phyloP scores from a whole-genome alignment of 1,140 invertebrate species.

The Bombus polaris region DNA sequence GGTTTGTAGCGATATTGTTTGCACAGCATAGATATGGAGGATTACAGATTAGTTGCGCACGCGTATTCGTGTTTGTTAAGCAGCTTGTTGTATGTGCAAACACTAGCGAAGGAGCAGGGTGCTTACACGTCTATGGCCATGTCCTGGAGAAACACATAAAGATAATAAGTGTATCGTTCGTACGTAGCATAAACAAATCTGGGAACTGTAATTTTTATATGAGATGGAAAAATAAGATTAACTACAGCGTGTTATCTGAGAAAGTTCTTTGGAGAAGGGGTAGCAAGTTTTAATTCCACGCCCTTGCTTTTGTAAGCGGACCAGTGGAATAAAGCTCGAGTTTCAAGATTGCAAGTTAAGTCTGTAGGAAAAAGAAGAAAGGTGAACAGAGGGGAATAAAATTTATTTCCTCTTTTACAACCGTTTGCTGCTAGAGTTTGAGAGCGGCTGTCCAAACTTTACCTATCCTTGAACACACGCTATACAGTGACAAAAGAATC shows the following conservation, averaged over 20 bases:
- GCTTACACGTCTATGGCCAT: background rate
- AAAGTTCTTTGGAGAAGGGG: background rate
- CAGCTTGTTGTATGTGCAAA: conserved; percentile 7
- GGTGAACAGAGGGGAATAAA: background rate
- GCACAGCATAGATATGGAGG: conserved; percentile 4
- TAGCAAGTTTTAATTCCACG: conserved; percentile 20
- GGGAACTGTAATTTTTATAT: background rate
- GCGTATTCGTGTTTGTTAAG: conserved; percentile 36
- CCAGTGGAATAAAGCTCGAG: background rate
- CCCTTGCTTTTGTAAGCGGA: background rate
- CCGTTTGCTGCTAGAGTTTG: conserved; percentile 2
- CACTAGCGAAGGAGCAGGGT: background rate
- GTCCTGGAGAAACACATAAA: background rate
- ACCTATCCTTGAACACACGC: background rate
- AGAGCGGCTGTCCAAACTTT: background rate
- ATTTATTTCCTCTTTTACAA: conserved; percentile 35
- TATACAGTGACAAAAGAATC: background rate
- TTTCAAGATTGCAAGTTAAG: conserved; percentile 8
- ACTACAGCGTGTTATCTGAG: conserved; percentile 6
- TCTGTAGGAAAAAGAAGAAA: background rate
- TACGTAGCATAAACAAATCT: conserved; percentile 4
- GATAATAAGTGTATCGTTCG: background rate
- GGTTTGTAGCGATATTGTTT: conserved; percentile 33
- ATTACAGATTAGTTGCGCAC: conserved; percentile 21
- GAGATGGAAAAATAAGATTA: background rate